Evolutionary conservation across 2,113 vertebrate species (phyloP).

Genomic region (Amphiprion ocellaris): DNA sequence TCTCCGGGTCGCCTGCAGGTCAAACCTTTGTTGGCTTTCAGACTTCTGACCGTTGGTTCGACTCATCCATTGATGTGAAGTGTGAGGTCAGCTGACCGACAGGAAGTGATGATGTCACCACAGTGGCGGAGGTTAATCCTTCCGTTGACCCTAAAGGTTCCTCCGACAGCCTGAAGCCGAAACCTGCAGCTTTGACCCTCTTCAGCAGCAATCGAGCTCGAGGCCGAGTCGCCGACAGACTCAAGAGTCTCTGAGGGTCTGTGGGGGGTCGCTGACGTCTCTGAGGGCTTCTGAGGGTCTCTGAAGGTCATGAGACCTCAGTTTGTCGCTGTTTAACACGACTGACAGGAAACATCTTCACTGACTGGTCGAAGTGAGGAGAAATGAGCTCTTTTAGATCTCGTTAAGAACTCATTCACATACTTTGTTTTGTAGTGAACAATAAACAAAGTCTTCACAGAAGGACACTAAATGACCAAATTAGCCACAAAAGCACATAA

Average conservation of each 20-base stretch:
- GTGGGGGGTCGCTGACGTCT: no score
- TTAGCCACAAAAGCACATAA: no score
- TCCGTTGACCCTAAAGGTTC: constrained; percentile 22
- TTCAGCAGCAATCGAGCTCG: constrained; percentile 43
- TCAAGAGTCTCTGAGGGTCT: constrained; percentile 28
- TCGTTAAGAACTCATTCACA: no score
- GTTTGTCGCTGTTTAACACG: no score
- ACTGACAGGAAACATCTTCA: no score
- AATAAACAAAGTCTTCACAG: no score
- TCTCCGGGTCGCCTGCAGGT: constrained; percentile 21
- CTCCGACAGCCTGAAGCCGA: not conserved
- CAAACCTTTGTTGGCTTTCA: constrained; percentile 19
- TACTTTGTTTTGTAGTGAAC: no score
- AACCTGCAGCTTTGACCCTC: constrained; percentile 26
- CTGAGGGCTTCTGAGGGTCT: no score
- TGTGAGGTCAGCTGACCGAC: constrained; percentile 55
- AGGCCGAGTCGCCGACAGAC: constrained; percentile 61
- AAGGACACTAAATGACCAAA: no score
- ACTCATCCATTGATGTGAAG: constrained; percentile 16
- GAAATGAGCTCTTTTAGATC: no score
- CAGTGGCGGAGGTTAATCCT: constrained; percentile 44
- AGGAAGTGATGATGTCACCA: constrained; percentile 55
- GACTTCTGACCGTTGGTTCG: constrained; percentile 1
- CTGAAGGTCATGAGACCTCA: no score
- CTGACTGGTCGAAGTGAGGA: no score